Evolutionary conservation across 2,888 invertebrate genomes (phyloP), one percentile per base, ranked within the genome.

Genomic region (Amblyteles armatorius): DNA sequence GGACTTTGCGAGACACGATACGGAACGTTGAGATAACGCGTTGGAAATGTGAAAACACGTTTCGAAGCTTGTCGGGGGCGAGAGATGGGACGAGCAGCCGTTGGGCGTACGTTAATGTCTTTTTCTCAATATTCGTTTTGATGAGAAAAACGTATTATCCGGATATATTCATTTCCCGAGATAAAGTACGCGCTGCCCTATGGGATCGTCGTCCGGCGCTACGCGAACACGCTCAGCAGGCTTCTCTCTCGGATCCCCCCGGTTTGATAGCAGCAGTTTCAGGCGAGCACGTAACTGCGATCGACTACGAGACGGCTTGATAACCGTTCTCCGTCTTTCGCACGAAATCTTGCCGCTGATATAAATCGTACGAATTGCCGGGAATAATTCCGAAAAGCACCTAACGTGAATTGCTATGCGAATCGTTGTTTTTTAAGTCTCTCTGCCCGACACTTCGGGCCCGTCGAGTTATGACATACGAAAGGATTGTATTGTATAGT

Each of bases 101-200:
- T 48, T 16, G 16, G 44, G 44, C 16, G 40, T 55, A 68, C 40
- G 40, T 40, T 40, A 40, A 11, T 40, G 40, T 40, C 22, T 68
- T 68, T 40, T 19, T 26, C 68, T 48, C 13, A 22, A 44, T 68
- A 48, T 48, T 48, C 44, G 44, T 48, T 16, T 16, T 77, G 80
- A 80, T 84, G 57, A 60, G 50, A 55, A 76, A 40, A 48, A 60
- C 76, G 52, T 80, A 71, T 72, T 77, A 72, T 50, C 84, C 69
- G 79, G 79, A 76, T 76, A 80, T 84, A 80, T 80, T 84, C 84
- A 84, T 80, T 65, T 76, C 71, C 19, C 33, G 33, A 65, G 76
- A 76, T 76, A 65, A 50, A 67, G 50, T 65, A 50, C 74, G 4
- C 13, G 4, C 19, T 33, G n/a, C 60, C 44, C 48, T 29, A 9